A percentile compares a stretch with the other conserved stretches of the same genome.
phyloP scores from a whole-genome alignment of 1,140 invertebrate genomes.

The Drosophila mojavensis region DNA sequence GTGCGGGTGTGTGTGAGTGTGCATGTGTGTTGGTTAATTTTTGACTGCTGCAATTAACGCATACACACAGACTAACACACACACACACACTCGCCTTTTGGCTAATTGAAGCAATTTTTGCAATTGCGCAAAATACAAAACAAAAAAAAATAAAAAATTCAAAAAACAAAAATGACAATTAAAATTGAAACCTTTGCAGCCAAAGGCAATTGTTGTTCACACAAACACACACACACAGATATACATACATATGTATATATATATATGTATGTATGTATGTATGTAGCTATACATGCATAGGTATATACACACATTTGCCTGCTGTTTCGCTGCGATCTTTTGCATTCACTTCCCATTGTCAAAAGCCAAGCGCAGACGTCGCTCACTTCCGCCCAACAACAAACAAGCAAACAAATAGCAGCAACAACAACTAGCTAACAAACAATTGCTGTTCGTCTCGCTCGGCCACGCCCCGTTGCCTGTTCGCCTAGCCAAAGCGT shows the following conservation, averaged over 20 bases:
- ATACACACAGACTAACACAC: slow-evolving; percentile 28
- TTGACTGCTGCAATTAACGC: slow-evolving; percentile 69
- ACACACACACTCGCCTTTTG: slow-evolving; percentile 12
- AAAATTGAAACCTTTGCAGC: slow-evolving; percentile 61
- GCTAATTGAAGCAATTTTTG: slow-evolving; percentile 72
- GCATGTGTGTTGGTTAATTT: slow-evolving; percentile 43
- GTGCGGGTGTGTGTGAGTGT: slow-evolving; percentile 10
- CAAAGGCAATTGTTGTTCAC: slow-evolving; percentile 45
- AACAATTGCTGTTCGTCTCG: slow-evolving; percentile 35
- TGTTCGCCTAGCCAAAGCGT: slow-evolving; percentile 12
- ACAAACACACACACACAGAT: slow-evolving; percentile 19
- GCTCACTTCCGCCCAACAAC: slow-evolving; percentile 71
- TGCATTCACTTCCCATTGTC: slow-evolving; percentile 77
- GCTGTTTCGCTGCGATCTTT: slow-evolving; percentile 54
- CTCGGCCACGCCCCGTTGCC: slow-evolving; percentile 13
- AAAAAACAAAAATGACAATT: slow-evolving; percentile 48
- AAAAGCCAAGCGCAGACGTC: slow-evolving; percentile 64
- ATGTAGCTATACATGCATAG: not conserved
- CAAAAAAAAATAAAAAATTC: slow-evolving; percentile 8
- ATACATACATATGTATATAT: not conserved
- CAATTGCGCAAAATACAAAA: slow-evolving; percentile 53
- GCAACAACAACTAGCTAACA: slow-evolving; percentile 12
- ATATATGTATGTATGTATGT: slow-evolving; percentile 1
- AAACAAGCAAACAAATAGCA: slow-evolving; percentile 16
- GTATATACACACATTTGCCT: slow-evolving; percentile 4